Evolutionary conservation across 2,888 invertebrate genomes (phyloP).

Genomic region (Deilephila porcellus): DNA sequence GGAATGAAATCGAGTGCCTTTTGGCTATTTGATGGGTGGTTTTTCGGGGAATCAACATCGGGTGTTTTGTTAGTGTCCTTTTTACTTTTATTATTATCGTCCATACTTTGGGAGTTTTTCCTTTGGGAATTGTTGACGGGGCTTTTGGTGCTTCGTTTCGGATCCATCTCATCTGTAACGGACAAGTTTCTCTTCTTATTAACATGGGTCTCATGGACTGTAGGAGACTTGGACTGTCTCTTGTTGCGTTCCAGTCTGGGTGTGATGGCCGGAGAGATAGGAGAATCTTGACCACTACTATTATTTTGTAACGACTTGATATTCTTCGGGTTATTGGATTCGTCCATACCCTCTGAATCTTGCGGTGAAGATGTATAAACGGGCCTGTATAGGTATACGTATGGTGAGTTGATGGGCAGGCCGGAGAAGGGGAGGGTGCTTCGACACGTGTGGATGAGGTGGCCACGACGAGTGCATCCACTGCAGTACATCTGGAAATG

Average conservation of each 20-base stretch:
- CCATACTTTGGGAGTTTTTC: conserved; percentile 50
- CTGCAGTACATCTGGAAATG: conserved; percentile 78
- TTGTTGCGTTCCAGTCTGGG: conserved; percentile 52
- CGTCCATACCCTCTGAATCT: conserved; percentile 35
- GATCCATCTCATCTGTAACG: conserved; percentile 48
- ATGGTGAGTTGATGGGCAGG: conserved; percentile 71
- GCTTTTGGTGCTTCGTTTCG: conserved; percentile 46
- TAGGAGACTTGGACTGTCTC: conserved; percentile 73
- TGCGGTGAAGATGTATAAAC: conserved; percentile 44
- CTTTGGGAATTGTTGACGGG: conserved; percentile 42
- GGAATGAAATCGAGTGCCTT: conserved; percentile 65
- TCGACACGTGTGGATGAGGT: conserved; percentile 75
- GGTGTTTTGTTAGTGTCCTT: conserved; percentile 42
- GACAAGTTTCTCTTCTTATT: conserved; percentile 64
- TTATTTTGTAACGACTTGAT: conserved; percentile 38
- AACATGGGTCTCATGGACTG: conserved; percentile 59
- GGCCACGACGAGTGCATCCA: conserved; percentile 83
- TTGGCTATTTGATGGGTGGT: conserved; percentile 39
- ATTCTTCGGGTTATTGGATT: conserved; percentile 34
- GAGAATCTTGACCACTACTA: conserved; percentile 43
- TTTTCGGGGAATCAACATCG: conserved; percentile 38
- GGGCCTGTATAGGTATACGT: conserved; percentile 66
- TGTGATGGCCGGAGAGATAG: conserved; percentile 35
- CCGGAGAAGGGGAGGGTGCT: conserved; percentile 69
- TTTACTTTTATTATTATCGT: conserved; percentile 39